Percentiles rank a stretch among this genome's conserved stretches.
Evolutionary conservation across 2,113 vertebrate genomes (phyloP).

Genomic region (Panthera leo): DNA sequence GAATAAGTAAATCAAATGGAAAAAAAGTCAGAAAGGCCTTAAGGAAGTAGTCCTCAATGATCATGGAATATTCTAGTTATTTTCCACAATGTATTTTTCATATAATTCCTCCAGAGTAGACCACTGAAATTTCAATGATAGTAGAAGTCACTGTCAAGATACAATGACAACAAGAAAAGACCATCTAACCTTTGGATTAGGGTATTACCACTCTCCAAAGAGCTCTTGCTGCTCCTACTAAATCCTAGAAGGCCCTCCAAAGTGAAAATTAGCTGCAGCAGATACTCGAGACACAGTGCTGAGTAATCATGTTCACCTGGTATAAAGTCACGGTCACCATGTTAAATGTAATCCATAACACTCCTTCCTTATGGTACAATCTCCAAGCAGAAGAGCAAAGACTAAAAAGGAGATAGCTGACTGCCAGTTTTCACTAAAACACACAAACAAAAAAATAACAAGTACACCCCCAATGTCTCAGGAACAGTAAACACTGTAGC

Average conservation of each 20-base stretch:
- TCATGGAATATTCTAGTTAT: neutral
- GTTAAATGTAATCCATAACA: neutral
- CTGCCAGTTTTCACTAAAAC: neutral
- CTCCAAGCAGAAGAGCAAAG: neutral
- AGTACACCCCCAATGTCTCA: neutral
- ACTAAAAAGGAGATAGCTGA: neutral
- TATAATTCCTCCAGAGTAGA: neutral
- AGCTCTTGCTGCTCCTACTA: neutral
- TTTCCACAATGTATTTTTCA: neutral
- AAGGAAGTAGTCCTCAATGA: neutral
- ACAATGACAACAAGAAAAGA: neutral
- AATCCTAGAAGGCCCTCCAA: neutral
- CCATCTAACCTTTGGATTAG: neutral
- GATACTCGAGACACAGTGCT: too few species aligned
- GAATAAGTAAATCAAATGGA: neutral
- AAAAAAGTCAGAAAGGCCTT: neutral
- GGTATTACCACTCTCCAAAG: neutral
- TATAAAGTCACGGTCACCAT: neutral
- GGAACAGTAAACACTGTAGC: neutral
- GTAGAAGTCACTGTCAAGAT: neutral
- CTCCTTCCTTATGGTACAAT: neutral
- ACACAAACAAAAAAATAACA: neutral
- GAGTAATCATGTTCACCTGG: neutral
- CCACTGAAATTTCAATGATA: neutral
- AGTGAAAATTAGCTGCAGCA: neutral